Evolutionary conservation across 2,113 vertebrate genomes (phyloP).

Genomic region (Channa maculata): DNA sequence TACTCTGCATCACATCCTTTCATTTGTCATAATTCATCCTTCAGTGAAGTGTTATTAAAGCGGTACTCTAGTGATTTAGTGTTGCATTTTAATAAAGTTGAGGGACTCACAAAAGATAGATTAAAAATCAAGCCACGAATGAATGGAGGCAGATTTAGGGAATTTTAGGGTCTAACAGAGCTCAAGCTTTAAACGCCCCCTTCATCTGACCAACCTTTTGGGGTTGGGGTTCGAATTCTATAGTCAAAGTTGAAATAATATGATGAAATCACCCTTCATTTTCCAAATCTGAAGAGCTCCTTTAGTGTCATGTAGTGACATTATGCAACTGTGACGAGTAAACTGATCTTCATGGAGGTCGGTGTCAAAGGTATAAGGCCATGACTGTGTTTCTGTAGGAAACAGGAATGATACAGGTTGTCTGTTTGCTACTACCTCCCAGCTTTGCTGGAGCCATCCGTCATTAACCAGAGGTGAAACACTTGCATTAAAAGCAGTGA

Average conservation of each 20-base stretch:
- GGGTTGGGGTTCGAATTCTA: no score
- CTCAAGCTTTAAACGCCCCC: no score
- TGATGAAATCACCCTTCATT: no score
- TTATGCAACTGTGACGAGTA: background rate
- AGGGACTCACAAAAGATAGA: background rate
- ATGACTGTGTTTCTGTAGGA: background rate
- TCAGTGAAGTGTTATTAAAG: conserved; percentile 1
- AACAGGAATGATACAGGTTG: background rate
- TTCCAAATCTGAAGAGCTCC: no score
- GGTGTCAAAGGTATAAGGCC: background rate
- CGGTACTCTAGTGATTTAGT: background rate
- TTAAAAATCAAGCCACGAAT: no score
- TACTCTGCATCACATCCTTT: background rate
- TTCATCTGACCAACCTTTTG: no score
- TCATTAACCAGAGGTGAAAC: background rate
- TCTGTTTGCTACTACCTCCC: background rate
- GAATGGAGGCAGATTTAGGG: no score
- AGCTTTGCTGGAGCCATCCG: background rate
- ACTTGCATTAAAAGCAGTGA: background rate
- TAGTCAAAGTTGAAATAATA: no score
- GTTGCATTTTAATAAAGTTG: background rate
- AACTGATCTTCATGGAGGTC: background rate
- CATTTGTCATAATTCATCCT: background rate
- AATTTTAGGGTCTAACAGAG: no score
- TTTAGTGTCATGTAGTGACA: no score